Evolutionary conservation across 2,888 invertebrate species (phyloP), one percentile per base, ranked within the genome.

Genomic region (Netelia fuscicornis): DNA sequence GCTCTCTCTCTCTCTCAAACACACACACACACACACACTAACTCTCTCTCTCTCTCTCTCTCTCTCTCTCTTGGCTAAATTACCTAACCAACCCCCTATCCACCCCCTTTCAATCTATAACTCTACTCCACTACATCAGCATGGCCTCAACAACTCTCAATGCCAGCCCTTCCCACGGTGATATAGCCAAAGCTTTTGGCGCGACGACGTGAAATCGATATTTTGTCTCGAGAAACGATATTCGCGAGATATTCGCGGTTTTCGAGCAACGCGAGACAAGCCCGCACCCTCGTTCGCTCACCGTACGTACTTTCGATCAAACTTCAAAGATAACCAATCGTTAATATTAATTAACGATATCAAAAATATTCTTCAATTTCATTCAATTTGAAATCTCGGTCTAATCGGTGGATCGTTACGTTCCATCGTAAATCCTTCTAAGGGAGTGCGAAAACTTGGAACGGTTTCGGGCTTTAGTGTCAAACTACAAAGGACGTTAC

Each of bases 161-260:
- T 56, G 54, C 44, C 70, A 71, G 64, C 56, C 71, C 62, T n/a
- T 3, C 25, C 48, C 13, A 67, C 56, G 67, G 20, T 56, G n/a
- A 44, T 64, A 81, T 74, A 62, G 44, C 11, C 68, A 56, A 64
- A 77, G 75, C 60, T 62, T 76, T 58, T 65, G 65, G 68, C 56
- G 72, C 68, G 81, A 72, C 76, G 80, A 83, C 83, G 67, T 84
- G 77, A 86, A 83, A 77, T 84, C 81, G 81, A 81, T 78, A 74
- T 80, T 42, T 78, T 72, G 48, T 75, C 54, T 42, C 48, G 23
- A 37, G 44, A 62, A 10, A 3, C 54, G 70, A 70, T 64, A 44
- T 54, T 64, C 75, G 25, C 17, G 8, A 17, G 70, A 70, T 64
- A 44, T 54, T 56, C 75, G 25, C 11, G 8, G 37, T 37, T 37